A percentile compares a stretch with the other conserved stretches of the same genome.
Evolutionary conservation across 1,140 invertebrate species (phyloP).

Genomic region (Phymastichus coffea): DNA sequence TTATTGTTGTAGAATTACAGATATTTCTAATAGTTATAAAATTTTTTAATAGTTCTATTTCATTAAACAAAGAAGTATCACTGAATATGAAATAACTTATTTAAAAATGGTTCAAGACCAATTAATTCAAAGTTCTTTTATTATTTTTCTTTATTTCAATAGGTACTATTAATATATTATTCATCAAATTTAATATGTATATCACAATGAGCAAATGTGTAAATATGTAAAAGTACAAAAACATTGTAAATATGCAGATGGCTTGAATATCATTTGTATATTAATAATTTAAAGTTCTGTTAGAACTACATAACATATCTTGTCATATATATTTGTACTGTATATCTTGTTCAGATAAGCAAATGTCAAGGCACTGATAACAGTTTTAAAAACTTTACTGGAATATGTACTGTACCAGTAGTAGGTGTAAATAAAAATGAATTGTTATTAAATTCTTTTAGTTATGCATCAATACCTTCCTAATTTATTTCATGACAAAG

Average conservation of each 20-base stretch:
- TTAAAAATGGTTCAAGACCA: no score
- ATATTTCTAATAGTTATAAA: no score
- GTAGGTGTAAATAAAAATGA: slow-evolving; percentile 19
- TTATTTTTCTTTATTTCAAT: no score
- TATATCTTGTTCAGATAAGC: background rate
- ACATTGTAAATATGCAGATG: slow-evolving; percentile 13
- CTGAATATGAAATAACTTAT: no score
- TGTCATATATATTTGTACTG: slow-evolving; percentile 14
- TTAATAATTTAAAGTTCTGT: background rate
- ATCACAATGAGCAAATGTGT: slow-evolving; percentile 5
- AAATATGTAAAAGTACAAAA: slow-evolving; percentile 21
- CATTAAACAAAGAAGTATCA: background rate
- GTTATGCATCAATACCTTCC: slow-evolving; percentile 17
- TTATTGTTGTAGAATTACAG: no score
- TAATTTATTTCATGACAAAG: no score
- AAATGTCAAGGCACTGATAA: background rate
- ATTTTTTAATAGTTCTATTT: slow-evolving; percentile 4
- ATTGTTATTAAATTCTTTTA: slow-evolving; percentile 24
- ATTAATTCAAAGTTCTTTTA: no score
- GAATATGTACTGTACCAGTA: slow-evolving; percentile 2
- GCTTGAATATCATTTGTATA: slow-evolving; percentile 20
- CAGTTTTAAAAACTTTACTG: slow-evolving; percentile 1
- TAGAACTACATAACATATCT: slow-evolving; percentile 7
- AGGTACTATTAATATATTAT: background rate
- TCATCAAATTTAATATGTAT: background rate